Conservation (phyloP, 2,113 vertebrate genomes). For the Petrocephalus microphthalmus region DNA sequence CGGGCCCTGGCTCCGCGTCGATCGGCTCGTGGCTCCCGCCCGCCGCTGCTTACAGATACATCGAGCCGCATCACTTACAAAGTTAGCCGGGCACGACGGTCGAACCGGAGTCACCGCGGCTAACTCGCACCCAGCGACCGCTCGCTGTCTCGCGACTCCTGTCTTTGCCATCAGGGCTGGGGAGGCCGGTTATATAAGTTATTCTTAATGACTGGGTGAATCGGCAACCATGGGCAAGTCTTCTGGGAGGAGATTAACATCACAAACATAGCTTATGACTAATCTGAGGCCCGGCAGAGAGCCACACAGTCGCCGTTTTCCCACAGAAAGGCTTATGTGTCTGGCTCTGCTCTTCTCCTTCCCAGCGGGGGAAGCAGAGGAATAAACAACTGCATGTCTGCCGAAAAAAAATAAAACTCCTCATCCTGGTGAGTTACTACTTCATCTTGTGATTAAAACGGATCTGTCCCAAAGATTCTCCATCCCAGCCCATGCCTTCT, state of each 20-base stretch:
- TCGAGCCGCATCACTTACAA: constrained; percentile 55
- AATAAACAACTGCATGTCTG: constrained; percentile 31
- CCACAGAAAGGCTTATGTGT: constrained; percentile 43
- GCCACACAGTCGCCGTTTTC: constrained; percentile 37
- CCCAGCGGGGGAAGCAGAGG: constrained; percentile 24
- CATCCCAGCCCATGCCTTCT: neutral
- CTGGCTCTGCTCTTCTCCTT: constrained; percentile 36
- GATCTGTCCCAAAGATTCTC: constrained; percentile 3
- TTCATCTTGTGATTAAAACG: constrained; percentile 11
- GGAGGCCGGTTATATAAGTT: neutral
- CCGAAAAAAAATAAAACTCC: constrained; percentile 2
- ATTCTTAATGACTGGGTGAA: neutral
- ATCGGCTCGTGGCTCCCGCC: constrained; percentile 72
- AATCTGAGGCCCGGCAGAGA: constrained; percentile 27
- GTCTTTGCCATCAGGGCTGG: neutral
- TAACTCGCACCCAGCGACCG: constrained; percentile 35
- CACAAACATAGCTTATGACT: constrained; percentile 40
- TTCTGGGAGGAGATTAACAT: constrained; percentile 1
- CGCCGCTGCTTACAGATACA: constrained; percentile 70
- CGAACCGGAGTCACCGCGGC: constrained; percentile 61
- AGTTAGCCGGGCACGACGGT: constrained; percentile 56
- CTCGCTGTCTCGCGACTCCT: neutral
- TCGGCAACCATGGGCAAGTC: neutral
- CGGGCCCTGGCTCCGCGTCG: constrained; percentile 71
- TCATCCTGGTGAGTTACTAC: neutral